Conservation (phyloP, 2,797 vertebrate species). For the Stomatorhinus walkeri region DNA sequence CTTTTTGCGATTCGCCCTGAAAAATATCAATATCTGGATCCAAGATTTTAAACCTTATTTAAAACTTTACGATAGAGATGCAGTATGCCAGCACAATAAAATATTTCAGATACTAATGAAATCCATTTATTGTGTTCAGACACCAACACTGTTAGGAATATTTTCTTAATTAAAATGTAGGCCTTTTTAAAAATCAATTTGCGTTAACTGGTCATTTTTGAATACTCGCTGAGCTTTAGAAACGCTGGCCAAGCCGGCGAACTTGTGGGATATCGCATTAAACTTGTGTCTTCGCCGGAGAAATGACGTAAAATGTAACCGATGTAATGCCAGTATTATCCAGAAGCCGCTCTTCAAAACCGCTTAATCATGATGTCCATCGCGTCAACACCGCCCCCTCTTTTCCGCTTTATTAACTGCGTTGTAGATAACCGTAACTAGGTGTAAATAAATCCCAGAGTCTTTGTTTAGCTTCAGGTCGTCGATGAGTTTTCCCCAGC, state of each 20-base stretch:
- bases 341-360: slow-evolving; percentile 23
- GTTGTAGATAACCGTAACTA: not conserved
- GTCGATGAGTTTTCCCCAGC: slow-evolving; percentile 35
- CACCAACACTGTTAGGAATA: not conserved
- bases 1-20: slow-evolving; percentile 30
- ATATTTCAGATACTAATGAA: not conserved
- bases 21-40: slow-evolving; percentile 16
- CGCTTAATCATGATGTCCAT: slow-evolving; percentile 30
- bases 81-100: not conserved
- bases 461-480: slow-evolving; percentile 30
- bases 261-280: not conserved
- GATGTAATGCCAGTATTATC: slow-evolving; percentile 30
- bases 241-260: not conserved
- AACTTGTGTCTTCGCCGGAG: not conserved
- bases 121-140: not conserved
- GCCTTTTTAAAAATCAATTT: not conserved
- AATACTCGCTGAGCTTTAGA: not conserved
- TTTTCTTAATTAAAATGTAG: not conserved
- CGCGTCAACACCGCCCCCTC: slow-evolving; percentile 21
- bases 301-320: slow-evolving; percentile 11
- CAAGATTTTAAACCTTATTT: not conserved
- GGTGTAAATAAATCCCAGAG: not conserved
- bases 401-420: not conserved
- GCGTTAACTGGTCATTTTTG: not conserved
- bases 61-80: not conserved